phyloP scores from a whole-genome alignment of 2,113 vertebrate genomes.

The Grallaria varia region DNA sequence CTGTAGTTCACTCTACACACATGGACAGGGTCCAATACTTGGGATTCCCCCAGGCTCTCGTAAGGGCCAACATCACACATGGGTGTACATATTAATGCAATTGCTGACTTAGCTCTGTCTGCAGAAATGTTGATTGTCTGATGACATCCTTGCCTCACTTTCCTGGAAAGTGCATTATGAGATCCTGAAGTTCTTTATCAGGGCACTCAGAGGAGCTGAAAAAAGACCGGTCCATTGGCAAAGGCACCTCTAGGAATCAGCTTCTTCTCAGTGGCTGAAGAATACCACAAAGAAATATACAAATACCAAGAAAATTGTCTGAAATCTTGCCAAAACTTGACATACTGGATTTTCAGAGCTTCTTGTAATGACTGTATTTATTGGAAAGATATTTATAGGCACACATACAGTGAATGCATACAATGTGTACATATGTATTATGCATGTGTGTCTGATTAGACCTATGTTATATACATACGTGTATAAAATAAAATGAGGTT shows the following conservation, averaged over 20 bases:
- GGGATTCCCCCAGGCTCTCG: not conserved
- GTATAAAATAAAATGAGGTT: not conserved
- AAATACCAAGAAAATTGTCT: not conserved
- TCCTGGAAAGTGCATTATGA: not conserved
- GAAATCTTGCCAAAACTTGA: not conserved
- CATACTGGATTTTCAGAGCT: not conserved
- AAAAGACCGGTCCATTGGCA: not conserved
- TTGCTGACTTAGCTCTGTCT: not conserved
- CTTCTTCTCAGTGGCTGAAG: not conserved
- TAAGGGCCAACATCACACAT: not conserved
- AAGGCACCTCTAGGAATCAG: not conserved
- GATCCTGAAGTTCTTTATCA: not conserved
- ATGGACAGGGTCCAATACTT: rapidly evolving
- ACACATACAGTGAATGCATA: not conserved
- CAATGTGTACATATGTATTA: no score
- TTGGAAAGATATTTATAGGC: not conserved
- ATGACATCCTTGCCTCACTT: not conserved
- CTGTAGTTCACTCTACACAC: not conserved
- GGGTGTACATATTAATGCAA: not conserved
- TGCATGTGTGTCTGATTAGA: not conserved
- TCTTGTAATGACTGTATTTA: not conserved
- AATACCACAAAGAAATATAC: not conserved
- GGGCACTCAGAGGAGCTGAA: not conserved
- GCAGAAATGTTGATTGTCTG: not conserved
- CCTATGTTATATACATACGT: not conserved